A percentile compares a stretch with the other conserved stretches of the same genome.
Evolutionary conservation across 2,113 vertebrate species (phyloP).

Genomic region (Rhipidura dahli): DNA sequence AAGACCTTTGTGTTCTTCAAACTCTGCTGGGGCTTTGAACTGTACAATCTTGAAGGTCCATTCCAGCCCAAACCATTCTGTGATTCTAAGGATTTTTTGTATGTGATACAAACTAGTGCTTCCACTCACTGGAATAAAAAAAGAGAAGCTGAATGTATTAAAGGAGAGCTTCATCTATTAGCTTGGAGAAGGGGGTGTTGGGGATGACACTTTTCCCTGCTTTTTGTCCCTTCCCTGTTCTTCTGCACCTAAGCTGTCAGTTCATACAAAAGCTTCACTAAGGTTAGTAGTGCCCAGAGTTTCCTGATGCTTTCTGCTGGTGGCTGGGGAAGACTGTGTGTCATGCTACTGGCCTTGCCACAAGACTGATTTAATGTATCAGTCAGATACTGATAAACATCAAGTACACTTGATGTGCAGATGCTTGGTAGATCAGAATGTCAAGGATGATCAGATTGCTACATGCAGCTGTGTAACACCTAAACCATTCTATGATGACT

Average conservation of each 20-base stretch:
- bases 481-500: neutral
- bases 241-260: neutral
- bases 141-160: neutral
- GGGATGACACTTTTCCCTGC: neutral
- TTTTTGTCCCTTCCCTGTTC: neutral
- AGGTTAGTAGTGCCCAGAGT: neutral
- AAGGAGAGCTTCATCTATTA: neutral
- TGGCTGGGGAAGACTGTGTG: neutral
- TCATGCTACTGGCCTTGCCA: neutral
- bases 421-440: neutral
- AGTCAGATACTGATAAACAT: neutral
- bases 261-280: neutral
- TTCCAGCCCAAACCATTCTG: neutral
- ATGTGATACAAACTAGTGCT: neutral
- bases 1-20: neutral
- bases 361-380: accelerated
- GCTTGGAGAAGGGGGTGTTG: accelerated
- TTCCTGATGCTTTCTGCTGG: neutral
- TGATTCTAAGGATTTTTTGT: neutral
- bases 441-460: neutral
- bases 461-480: neutral
- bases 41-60: accelerated
- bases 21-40: neutral
- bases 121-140: neutral
- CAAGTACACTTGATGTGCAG: neutral